Evolutionary conservation across 2,113 vertebrate genomes (phyloP), one percentile per base, ranked within the genome.

Genomic region (Apteryx mantelli): DNA sequence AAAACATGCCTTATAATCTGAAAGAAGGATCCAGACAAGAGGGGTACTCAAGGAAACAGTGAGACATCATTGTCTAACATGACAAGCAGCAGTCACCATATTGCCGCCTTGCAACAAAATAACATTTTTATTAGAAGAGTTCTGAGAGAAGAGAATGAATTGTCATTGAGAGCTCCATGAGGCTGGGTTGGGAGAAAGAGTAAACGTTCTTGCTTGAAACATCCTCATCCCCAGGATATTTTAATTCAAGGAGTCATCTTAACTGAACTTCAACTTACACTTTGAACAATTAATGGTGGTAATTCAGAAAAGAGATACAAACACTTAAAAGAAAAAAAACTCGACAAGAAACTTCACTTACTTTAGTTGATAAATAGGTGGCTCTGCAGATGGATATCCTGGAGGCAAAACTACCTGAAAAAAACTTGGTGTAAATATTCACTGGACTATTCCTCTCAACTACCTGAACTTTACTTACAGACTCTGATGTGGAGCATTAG

Each of bases 301-400:
- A 78, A 93, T 19, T 78, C 40, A 83, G 38, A 42, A 82, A 90
- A 63, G 6, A 66, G 71, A 55, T 21, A 76, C 4, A 46, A 40
- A 77, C 6, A 9, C 70, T 40, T 58, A 46, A 63, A 86, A 82
- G 40, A 64, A 91, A 91, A 36, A 18, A 58, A 68, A 26, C 30
- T 38, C 22, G 85, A 66, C 34, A 32, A 96, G 40, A 95, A 92
- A 61, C 15, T 70, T 79, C 75, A 92, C 99, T 98, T 98, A 99
- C 99, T 99, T 99, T 86, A 99, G 98, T 42, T 99, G 99, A 97
- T 99, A 99, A 95, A 99, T 98, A 64, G 99, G 99, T 56, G 99
- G 99, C 15, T 99, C 98, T 83, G 98, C 48, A 73, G 98, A 96
- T 66, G 99, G 99, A 95, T 99, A 99, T 95, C 99, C 99, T 80